A percentile compares a stretch with the other conserved stretches of the same genome.
Conservation (phyloP, 1,140 invertebrate species). For the Papilio aristodemus region DNA sequence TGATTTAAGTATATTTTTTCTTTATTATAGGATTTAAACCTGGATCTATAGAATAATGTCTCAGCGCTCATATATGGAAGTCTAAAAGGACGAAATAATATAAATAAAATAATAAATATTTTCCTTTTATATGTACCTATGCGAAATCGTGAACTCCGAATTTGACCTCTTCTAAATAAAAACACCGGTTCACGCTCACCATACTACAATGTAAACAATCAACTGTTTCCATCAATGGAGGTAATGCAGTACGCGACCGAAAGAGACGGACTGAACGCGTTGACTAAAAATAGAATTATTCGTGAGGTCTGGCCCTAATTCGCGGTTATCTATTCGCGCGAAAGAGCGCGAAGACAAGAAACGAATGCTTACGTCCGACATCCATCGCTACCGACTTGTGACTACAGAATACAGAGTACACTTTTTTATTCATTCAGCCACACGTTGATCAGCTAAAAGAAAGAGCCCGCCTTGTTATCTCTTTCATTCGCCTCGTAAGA, state of each 20-base stretch:
- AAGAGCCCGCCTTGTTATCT: slow-evolving; percentile 49
- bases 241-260: slow-evolving; percentile 41
- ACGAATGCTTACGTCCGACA: slow-evolving; percentile 64
- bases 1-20: too few species aligned
- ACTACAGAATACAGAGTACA: too few species aligned
- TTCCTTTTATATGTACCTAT: neutral
- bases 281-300: slow-evolving; percentile 50
- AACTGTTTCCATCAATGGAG: slow-evolving; percentile 68
- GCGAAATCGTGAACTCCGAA: neutral
- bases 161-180: slow-evolving; percentile 2
- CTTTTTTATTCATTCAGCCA: slow-evolving; percentile 54
- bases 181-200: slow-evolving; percentile 4
- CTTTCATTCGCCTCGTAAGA: slow-evolving; percentile 28
- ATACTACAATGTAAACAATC: slow-evolving; percentile 66
- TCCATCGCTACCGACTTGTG: slow-evolving; percentile 77
- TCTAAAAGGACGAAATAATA: too few species aligned
- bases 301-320: slow-evolving; percentile 63
- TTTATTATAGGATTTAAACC: too few species aligned
- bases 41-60: neutral
- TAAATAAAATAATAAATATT: neutral
- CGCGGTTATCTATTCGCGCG: slow-evolving; percentile 55
- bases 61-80: neutral
- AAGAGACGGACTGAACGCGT: slow-evolving; percentile 42
- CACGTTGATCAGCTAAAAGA: slow-evolving; percentile 64
- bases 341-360: slow-evolving; percentile 61